These are phyloP conservation scores for Myanophis thanlyinensis DNA, from an alignment of 2,113 vertebrate genomes.

Conservation along the genomic window DNA sequence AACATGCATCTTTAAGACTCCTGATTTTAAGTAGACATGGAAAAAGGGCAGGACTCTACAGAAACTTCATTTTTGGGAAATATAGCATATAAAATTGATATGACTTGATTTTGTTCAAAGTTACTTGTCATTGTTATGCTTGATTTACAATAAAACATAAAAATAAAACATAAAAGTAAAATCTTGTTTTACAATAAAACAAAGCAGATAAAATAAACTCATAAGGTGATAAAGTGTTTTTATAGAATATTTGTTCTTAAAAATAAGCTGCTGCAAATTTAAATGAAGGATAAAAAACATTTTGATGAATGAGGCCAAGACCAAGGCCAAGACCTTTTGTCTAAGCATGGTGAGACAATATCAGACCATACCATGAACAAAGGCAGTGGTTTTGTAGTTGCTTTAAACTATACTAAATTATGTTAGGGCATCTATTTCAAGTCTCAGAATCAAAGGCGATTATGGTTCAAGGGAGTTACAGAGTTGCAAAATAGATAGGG, in stretches of 20 bases:
- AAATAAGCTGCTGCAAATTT: neutral
- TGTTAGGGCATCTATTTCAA: neutral
- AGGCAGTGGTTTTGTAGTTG: neutral
- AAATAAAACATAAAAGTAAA: too few species aligned
- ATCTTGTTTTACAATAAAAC: neutral
- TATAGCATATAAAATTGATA: neutral
- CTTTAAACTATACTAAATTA: neutral
- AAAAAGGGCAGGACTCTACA: neutral
- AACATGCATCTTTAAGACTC: neutral
- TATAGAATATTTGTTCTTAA: neutral
- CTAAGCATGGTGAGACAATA: neutral
- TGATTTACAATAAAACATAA: neutral
- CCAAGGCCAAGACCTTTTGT: neutral
- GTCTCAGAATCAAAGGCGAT: neutral
- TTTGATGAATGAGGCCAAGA: neutral
- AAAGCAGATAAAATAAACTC: neutral
- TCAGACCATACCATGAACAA: neutral
- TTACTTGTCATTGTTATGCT: neutral
- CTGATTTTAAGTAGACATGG: neutral
- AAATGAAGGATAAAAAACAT: neutral
- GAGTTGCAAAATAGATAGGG: neutral
- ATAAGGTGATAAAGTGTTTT: neutral
- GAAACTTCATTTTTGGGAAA: neutral
- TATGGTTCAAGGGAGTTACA: neutral
- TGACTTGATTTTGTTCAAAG: neutral